phyloP scores from a whole-genome alignment of 2,888 invertebrate species.

The Agonum fuliginosum region DNA sequence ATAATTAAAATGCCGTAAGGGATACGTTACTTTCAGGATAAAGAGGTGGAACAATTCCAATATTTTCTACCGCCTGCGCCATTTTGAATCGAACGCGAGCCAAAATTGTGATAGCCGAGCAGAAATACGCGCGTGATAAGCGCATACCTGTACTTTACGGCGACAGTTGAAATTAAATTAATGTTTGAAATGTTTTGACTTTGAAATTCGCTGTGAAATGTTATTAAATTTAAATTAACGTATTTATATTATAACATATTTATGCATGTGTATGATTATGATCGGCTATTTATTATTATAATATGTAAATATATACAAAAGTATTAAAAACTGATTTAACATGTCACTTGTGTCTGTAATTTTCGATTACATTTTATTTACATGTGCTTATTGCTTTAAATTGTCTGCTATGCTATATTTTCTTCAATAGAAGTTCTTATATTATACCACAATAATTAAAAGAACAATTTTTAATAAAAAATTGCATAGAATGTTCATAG shows the following conservation, averaged over 20 bases:
- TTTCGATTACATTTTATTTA: too few species aligned
- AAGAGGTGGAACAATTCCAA: conserved; percentile 53
- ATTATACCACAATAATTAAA: too few species aligned
- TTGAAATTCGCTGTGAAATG: neutral
- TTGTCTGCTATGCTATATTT: too few species aligned
- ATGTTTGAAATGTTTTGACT: conserved; percentile 6
- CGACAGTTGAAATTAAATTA: conserved; percentile 25
- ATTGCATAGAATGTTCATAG: too few species aligned
- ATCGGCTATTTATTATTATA: conserved; percentile 14
- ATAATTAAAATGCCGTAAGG: conserved; percentile 55
- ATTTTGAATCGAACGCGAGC: conserved; percentile 27
- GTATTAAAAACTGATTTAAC: neutral
- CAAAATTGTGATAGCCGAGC: conserved; percentile 5
- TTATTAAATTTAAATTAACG: conserved; percentile 16
- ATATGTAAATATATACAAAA: too few species aligned
- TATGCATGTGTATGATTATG: neutral
- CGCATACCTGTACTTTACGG: conserved; percentile 35
- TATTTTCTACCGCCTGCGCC: conserved; percentile 23
- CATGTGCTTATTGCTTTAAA: too few species aligned
- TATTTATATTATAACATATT: conserved; percentile 9
- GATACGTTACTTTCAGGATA: conserved; percentile 31
- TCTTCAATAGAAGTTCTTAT: too few species aligned
- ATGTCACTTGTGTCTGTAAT: too few species aligned
- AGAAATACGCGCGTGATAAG: conserved; percentile 14
- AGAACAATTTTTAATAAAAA: too few species aligned